Evolutionary conservation across 2,888 invertebrate genomes (phyloP), one percentile per base, ranked within the genome.

Genomic region (Lamproptera curius): DNA sequence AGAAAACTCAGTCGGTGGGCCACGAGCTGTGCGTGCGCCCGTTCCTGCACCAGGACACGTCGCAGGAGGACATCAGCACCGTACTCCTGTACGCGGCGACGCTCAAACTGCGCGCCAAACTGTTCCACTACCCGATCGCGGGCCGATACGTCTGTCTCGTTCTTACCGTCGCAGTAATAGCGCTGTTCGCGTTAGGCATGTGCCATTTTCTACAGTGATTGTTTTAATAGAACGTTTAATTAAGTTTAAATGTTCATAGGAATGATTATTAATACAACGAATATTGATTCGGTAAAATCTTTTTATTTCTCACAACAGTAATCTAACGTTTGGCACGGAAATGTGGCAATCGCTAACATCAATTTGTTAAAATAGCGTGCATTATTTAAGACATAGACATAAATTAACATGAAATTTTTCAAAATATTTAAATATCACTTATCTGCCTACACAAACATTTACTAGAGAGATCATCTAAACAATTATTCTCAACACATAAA

Each of bases 1-100:
- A 90, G 15, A 89, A 89, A 56, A 90, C 94, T n/a, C 92, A 92
- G 71, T 89, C 89, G 13, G 91, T 93, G 45, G 95, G 95, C 0
- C 95, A 95, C 73, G 93, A 94, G 74, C 89, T 95, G 42, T 89
- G 94, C 43, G 91, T 92, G 10, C 89, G 94, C 1, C 95, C 95
- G 0, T 95, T 94, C 69, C 92, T 94, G 1, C 94, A 95, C 77
- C 94, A 94, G 70, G 92, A 92, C 62, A 93, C 94, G 6, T 89
- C 94, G 0, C 91, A 91, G 42, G 90, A 91, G 58, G 94, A 95
- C 79, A 89, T 95, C 58, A 92, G 93, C 62, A 91, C 94, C 0
- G 91, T 95, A 50, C 87, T 95, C 17, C 80, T 95, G 56, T 95
- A 93, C 71, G 92, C 94, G 1, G 92, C 94, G 1, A 92, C 93